Base-by-base conservation (phyloP, 2,113 vertebrate species). In the Austrofundulus limnaeus region DNA sequence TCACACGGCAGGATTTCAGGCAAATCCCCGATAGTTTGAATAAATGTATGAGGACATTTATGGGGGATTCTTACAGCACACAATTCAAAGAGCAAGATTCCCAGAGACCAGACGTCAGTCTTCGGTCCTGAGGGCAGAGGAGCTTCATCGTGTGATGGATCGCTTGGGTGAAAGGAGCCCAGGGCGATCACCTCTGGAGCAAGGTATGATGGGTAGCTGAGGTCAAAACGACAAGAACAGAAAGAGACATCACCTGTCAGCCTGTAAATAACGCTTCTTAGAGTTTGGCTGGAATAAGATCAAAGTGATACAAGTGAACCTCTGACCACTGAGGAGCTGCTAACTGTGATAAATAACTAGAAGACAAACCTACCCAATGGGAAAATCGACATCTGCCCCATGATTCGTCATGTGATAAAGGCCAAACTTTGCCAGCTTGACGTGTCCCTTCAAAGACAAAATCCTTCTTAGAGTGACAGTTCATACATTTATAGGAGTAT, bases 381-480 rank as follows among this genome's bases (percentile, higher is more conserved):
- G 97, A 73, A 99, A 99, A 87, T 99, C 97, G 57, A 98, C 97
- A 92, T 98, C 97, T 37, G 94, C 94, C 56, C 96, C 97, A 11
- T 95, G 93, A 90, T 95, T 94, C 46, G 97, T 98, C 96, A 99
- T 98, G 83, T 98, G 94, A 89, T 98, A 98, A 65, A 98, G 92
- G 34, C 97, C 97, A 88, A 98, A 99, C 88, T 99, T 99, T 66
- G 95, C 94, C 90, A 99, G 87, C 67, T 97, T 99, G 64, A 96
- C 88, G 1, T 96, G 94, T 11, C 92, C 96, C 97, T 98, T 71
- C 17, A 75, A 66, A 71, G 16, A 64, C 48, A 70, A 56, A 49
- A 70, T 41, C 2, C 4, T 23, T 66, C 19, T 77, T 50, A 66
- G 17, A 77, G 2, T 52, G 39, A 20, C 37, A 21, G n/a, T 0